Conservation (phyloP, 2,888 invertebrate genomes). For the Venustoraphidia nigricollis region DNA sequence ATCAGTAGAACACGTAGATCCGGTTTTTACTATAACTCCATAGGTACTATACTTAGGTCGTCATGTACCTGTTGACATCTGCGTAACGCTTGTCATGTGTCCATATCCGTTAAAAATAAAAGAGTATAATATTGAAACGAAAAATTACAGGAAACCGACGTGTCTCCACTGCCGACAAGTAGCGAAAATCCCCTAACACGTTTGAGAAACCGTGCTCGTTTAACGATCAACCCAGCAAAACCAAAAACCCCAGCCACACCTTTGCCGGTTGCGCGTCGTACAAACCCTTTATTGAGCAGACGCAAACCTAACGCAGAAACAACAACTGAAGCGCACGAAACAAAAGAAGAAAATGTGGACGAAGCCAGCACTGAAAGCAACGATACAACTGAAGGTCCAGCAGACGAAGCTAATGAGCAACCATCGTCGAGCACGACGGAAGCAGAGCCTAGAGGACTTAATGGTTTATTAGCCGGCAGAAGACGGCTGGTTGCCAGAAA, state of each 20-base stretch:
- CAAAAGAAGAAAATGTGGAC: slow-evolving; percentile 8
- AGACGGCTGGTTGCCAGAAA: slow-evolving; percentile 45
- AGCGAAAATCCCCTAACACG: slow-evolving; percentile 25
- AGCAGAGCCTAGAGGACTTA: slow-evolving; percentile 41
- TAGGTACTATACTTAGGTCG: too few relatives aligned
- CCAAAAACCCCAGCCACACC: slow-evolving; percentile 27
- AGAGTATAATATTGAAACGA: background rate
- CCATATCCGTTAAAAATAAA: background rate
- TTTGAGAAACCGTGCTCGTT: slow-evolving; percentile 28
- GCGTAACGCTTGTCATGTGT: too few relatives aligned
- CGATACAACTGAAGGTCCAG: slow-evolving; percentile 15
- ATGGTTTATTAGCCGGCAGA: slow-evolving; percentile 52
- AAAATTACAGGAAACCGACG: slow-evolving; percentile 6
- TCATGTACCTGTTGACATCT: too few relatives aligned
- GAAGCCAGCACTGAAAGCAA: slow-evolving; percentile 15
- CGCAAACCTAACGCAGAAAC: slow-evolving; percentile 23
- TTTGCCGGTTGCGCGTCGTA: slow-evolving; percentile 33
- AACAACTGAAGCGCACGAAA: slow-evolving; percentile 9
- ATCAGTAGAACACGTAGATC: too few relatives aligned
- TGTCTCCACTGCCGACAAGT: slow-evolving; percentile 17
- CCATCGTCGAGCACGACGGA: slow-evolving; percentile 17
- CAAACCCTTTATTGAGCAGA: slow-evolving; percentile 38
- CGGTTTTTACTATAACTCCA: too few relatives aligned
- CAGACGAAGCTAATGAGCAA: slow-evolving; percentile 14
- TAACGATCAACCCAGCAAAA: slow-evolving; percentile 31